Evolutionary conservation across 2,888 invertebrate genomes (phyloP).

Genomic region (Agrochola lota): DNA sequence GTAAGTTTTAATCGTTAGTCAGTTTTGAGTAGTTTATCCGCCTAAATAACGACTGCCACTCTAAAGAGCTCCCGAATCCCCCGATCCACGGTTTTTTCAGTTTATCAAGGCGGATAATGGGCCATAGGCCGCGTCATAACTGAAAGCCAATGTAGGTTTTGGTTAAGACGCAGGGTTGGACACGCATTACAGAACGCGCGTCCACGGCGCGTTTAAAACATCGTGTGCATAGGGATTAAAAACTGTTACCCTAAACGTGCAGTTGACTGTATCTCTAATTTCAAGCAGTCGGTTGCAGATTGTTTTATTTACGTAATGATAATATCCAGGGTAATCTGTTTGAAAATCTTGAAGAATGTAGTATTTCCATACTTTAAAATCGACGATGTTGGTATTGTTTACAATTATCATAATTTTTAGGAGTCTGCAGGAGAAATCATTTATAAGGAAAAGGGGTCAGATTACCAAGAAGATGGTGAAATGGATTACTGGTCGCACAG

Average conservation of each 20-base stretch:
- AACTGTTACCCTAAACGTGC: neutral
- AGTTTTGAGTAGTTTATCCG: neutral
- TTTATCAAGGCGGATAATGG: neutral
- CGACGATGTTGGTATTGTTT: neutral
- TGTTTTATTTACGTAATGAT: neutral
- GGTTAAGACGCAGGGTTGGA: neutral
- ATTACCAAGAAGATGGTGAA: constrained; percentile 72
- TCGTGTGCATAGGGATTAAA: neutral
- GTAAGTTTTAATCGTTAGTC: constrained; percentile 70
- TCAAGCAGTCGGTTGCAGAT: neutral
- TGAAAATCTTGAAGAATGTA: neutral
- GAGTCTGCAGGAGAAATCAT: constrained; percentile 71
- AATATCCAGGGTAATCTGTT: neutral
- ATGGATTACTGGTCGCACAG: constrained; percentile 84
- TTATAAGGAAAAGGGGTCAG: constrained; percentile 70
- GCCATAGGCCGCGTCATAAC: neutral
- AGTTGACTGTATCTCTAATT: neutral
- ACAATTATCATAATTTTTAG: constrained; percentile 63
- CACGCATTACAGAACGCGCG: neutral
- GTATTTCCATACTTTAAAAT: neutral
- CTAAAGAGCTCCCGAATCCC: neutral
- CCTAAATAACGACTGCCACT: neutral
- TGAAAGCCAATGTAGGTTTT: neutral
- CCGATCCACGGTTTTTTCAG: neutral
- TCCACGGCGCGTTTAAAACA: neutral